Conservation (phyloP, 2,888 invertebrate species). For the Heliconius charithonia region DNA sequence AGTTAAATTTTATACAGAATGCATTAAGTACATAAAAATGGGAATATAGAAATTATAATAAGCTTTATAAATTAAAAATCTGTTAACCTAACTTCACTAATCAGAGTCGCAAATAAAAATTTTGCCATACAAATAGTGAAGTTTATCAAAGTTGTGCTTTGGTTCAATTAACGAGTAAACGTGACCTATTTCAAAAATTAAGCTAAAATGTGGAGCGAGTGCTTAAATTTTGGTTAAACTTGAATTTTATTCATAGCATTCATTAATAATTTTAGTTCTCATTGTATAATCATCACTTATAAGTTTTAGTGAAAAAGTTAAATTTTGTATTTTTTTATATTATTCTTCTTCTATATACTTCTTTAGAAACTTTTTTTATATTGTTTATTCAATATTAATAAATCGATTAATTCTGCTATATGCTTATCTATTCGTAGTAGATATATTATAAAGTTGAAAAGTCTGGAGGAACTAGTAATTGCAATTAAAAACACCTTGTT, state of each 20-base stretch:
- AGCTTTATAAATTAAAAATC: background rate
- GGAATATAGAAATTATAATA: background rate
- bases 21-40: background rate
- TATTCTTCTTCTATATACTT: too few species aligned
- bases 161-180: background rate
- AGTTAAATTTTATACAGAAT: background rate
- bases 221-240: background rate
- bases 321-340: too few species aligned
- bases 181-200: slow-evolving; percentile 4
- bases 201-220: background rate
- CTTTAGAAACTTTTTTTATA: too few species aligned
- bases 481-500: too few species aligned
- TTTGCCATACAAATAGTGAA: slow-evolving; percentile 20
- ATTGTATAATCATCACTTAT: too few species aligned
- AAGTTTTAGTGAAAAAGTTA: too few species aligned
- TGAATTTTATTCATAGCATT: background rate
- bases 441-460: too few species aligned
- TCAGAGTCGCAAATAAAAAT: background rate
- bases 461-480: too few species aligned
- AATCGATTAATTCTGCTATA: too few species aligned
- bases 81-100: background rate
- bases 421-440: too few species aligned
- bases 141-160: slow-evolving; percentile 54
- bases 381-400: too few species aligned
- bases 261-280: background rate